phyloP scores from a whole-genome alignment of 30 jellyfish, hydroid and myxozoan species.

The Aurelia sp. region DNA sequence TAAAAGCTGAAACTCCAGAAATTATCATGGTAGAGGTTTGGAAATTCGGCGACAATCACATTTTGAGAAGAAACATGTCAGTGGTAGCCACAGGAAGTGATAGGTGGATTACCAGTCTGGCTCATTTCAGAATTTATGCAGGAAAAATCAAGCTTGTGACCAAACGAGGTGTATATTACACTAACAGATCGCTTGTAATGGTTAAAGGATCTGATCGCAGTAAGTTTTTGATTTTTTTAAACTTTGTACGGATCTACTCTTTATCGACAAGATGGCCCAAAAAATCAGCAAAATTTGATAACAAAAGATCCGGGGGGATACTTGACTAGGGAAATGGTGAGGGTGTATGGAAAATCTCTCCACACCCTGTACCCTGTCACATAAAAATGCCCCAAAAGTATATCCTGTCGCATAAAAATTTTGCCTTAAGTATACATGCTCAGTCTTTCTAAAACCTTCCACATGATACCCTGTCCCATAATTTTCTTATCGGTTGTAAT shows the following conservation, averaged over 20 bases:
- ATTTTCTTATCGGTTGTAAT: too few species aligned
- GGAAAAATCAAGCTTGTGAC: slow-evolving; percentile 30
- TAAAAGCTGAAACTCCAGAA: slow-evolving; percentile 22
- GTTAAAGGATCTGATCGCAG: slow-evolving; percentile 11
- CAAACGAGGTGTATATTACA: slow-evolving; percentile 27
- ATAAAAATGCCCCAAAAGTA: too few species aligned
- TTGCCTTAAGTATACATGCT: too few species aligned
- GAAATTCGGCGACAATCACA: slow-evolving; percentile 14
- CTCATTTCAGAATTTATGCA: slow-evolving; percentile 32
- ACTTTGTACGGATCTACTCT: not conserved
- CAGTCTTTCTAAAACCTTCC: too few species aligned
- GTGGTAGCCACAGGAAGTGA: not conserved
- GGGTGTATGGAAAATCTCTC: too few species aligned
- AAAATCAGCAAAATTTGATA: too few species aligned
- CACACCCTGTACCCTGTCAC: too few species aligned
- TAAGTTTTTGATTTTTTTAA: not conserved
- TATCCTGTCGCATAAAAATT: too few species aligned
- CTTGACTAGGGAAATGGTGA: too few species aligned
- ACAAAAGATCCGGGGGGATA: too few species aligned
- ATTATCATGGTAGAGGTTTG: not conserved
- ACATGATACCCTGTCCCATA: too few species aligned
- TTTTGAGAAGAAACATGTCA: slow-evolving; percentile 5
- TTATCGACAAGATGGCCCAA: not conserved
- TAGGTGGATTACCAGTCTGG: not conserved
- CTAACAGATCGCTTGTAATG: slow-evolving; percentile 12